Percentiles rank a stretch among this genome's conserved stretches.
These are phyloP conservation scores for Lepidotrigona ventralis DNA, from an alignment of 1,140 invertebrate genomes.

Conservation along the genomic window DNA sequence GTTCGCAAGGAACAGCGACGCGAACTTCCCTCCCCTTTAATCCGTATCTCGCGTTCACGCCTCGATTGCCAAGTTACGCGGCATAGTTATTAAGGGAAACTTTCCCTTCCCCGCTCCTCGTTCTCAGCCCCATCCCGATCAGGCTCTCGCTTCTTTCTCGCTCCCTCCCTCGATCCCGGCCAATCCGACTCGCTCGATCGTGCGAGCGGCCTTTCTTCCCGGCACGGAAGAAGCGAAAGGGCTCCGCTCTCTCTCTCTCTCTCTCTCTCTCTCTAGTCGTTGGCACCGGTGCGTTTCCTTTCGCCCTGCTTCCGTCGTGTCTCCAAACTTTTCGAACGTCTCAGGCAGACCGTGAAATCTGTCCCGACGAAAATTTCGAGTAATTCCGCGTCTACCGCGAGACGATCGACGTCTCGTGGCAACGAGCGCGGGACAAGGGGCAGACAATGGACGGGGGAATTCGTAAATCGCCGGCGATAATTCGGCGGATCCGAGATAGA, in stretches of 20 bases:
- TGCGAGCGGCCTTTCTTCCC: slow-evolving; percentile 25
- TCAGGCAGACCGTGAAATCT: slow-evolving; percentile 71
- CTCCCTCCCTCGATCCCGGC: background rate
- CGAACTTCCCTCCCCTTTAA: slow-evolving; percentile 67
- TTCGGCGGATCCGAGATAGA: background rate
- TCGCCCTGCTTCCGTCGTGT: slow-evolving; percentile 59
- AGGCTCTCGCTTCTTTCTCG: background rate
- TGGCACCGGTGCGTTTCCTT: slow-evolving; percentile 22
- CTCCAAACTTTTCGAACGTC: slow-evolving; percentile 69
- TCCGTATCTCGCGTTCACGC: slow-evolving; percentile 71
- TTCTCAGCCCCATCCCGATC: background rate
- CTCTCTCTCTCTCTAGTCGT: slow-evolving; percentile 20
- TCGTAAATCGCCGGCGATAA: slow-evolving; percentile 43
- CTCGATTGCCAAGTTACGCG: slow-evolving; percentile 65
- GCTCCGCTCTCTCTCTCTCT: slow-evolving; percentile 19
- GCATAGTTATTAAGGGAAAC: slow-evolving; percentile 71
- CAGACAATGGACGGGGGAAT: slow-evolving; percentile 48
- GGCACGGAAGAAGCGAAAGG: background rate
- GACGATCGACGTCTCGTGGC: slow-evolving; percentile 33
- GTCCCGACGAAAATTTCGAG: slow-evolving; percentile 62
- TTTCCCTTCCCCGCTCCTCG: slow-evolving; percentile 55
- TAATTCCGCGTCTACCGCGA: slow-evolving; percentile 47
- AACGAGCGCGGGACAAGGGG: background rate
- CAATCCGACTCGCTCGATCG: slow-evolving; percentile 11
- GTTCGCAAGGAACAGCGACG: slow-evolving; percentile 40